These are phyloP conservation scores for Pinctada fucata DNA, from an alignment of 2,888 invertebrate species.

Conservation along the genomic window DNA sequence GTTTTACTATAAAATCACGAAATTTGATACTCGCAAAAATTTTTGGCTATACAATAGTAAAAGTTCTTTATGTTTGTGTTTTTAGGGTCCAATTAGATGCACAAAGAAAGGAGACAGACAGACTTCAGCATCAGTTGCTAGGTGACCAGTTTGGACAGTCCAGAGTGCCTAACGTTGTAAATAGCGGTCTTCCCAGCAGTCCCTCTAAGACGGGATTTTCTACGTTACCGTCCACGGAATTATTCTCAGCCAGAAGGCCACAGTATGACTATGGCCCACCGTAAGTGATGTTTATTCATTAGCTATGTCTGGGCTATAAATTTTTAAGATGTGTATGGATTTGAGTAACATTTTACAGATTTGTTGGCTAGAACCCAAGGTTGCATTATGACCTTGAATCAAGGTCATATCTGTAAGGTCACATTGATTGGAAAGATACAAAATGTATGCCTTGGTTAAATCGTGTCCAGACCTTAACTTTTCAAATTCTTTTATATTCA, in stretches of 20 bases:
- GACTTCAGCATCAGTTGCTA: constrained; percentile 60
- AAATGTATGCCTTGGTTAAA: too few relatives aligned
- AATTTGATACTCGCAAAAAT: too few relatives aligned
- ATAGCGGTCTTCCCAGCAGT: constrained; percentile 49
- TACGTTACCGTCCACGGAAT: constrained; percentile 62
- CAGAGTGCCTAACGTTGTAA: constrained; percentile 40
- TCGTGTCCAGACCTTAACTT: not conserved
- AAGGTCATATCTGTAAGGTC: too few relatives aligned
- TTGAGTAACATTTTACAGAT: too few relatives aligned
- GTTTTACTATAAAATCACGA: too few relatives aligned
- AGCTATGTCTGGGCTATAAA: too few relatives aligned
- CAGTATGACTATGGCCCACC: constrained; percentile 62
- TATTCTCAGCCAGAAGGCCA: constrained; percentile 52
- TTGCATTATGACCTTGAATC: too few relatives aligned
- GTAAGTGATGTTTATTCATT: constrained; percentile 48
- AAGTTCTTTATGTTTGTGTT: not conserved
- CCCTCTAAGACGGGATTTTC: constrained; percentile 66
- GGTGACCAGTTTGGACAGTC: constrained; percentile 52
- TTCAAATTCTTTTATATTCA: not conserved
- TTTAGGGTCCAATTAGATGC: constrained; percentile 65
- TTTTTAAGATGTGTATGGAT: too few relatives aligned
- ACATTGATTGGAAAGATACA: too few relatives aligned
- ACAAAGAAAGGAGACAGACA: constrained; percentile 67
- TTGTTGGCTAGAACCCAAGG: too few relatives aligned
- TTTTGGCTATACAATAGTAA: too few relatives aligned